phyloP scores from a whole-genome alignment of 2,113 vertebrate species.

The Prolemur simus region DNA sequence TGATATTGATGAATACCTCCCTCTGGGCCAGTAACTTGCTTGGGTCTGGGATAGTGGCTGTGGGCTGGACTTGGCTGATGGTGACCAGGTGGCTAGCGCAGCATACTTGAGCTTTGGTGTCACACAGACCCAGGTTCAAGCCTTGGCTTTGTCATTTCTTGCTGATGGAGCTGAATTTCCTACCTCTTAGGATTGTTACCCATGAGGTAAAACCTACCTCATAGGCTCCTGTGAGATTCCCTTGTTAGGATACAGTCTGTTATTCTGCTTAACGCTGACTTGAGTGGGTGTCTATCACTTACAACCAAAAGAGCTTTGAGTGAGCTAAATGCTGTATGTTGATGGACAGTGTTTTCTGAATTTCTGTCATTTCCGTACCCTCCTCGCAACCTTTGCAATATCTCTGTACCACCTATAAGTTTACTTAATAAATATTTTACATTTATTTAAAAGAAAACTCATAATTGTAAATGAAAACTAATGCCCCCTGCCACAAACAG shows the following conservation, averaged over 20 bases:
- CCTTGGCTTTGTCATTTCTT: constrained; percentile 12
- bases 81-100: neutral
- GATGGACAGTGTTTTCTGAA: neutral
- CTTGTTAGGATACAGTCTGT: neutral
- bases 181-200: neutral
- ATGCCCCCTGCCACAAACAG: neutral
- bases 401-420: neutral
- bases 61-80: neutral
- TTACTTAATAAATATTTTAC: constrained; percentile 54
- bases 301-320: neutral
- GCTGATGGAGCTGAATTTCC: neutral
- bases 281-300: neutral
- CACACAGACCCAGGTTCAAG: neutral
- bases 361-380: neutral
- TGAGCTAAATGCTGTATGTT: neutral
- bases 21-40: neutral
- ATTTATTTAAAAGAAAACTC: neutral
- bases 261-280: neutral
- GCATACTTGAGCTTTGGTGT: neutral
- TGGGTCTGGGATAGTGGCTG: neutral
- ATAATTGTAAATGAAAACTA: neutral
- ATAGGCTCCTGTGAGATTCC: neutral
- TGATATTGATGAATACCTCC: neutral
- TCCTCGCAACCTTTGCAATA: neutral
- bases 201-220: neutral